Percentiles rank a stretch among this genome's conserved stretches.
Conservation (phyloP, 2,113 vertebrate species). For the Sander lucioperca region DNA sequence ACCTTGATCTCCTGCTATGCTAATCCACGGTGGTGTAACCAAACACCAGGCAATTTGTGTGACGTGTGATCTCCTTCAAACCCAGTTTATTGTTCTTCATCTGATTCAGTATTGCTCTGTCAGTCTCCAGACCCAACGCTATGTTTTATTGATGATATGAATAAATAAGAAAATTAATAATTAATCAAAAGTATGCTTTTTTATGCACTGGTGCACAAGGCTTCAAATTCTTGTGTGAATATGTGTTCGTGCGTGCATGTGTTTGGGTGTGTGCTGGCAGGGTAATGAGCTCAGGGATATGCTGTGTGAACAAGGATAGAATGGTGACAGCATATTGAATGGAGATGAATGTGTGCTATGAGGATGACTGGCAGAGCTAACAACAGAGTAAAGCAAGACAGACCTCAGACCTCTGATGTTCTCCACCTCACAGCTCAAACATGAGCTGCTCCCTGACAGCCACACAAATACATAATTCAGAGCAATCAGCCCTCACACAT, state of each 20-base stretch:
- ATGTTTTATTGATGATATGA: constrained; percentile 72
- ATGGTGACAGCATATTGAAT: constrained; percentile 69
- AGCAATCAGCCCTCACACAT: constrained; percentile 32
- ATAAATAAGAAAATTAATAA: constrained; percentile 79
- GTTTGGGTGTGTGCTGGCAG: constrained; percentile 18
- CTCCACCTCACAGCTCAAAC: constrained; percentile 53
- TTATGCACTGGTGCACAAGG: constrained; percentile 34
- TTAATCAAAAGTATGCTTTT: constrained; percentile 71
- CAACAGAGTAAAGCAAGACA: constrained; percentile 60
- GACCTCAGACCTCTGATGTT: constrained; percentile 58
- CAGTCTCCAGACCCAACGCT: constrained; percentile 34
- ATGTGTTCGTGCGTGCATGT: constrained; percentile 1
- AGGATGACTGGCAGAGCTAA: constrained; percentile 72
- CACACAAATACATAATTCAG: constrained; percentile 69
- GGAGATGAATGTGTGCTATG: constrained; percentile 68
- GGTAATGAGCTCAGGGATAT: constrained; percentile 71
- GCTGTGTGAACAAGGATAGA: constrained; percentile 61
- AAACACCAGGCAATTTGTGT: constrained; percentile 60
- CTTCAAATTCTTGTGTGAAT: constrained; percentile 14
- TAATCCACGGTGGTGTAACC: constrained; percentile 40
- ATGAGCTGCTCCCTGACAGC: constrained; percentile 48
- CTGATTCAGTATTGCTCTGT: constrained; percentile 50
- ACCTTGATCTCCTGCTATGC: constrained; percentile 33
- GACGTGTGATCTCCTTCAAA: constrained; percentile 57
- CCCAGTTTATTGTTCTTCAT: constrained; percentile 55